These are phyloP conservation scores for Neolamprologus toae DNA, from an alignment of 2,113 vertebrate species.

Conservation along the genomic window DNA sequence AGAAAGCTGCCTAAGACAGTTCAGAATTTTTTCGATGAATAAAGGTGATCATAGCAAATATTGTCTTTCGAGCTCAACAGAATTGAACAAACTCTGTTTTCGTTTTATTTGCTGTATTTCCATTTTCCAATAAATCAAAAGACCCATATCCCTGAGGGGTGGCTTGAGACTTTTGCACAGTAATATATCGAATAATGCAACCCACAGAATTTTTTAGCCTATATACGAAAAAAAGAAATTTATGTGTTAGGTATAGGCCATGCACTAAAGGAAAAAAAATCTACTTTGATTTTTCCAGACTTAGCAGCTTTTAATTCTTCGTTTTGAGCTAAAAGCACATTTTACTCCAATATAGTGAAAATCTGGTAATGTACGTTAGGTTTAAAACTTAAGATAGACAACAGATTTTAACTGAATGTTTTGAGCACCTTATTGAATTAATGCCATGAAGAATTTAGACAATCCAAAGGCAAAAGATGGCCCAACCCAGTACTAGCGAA, in stretches of 20 bases:
- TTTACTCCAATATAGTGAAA: neutral
- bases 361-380: neutral
- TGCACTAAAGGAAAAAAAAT: neutral
- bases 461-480: neutral
- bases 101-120: neutral
- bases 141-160: neutral
- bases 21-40: neutral
- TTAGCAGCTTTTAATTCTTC: neutral
- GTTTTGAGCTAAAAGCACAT: neutral
- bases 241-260: neutral
- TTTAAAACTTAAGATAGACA: neutral
- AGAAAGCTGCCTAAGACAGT: neutral
- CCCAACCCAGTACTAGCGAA: neutral
- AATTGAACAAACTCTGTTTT: neutral
- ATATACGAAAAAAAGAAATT: neutral
- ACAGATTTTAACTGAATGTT: neutral
- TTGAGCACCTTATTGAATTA: neutral
- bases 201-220: neutral
- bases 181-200: neutral
- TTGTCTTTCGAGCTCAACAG: neutral
- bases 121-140: neutral
- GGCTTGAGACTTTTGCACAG: neutral
- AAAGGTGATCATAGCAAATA: neutral
- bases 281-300: neutral
- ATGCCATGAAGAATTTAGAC: neutral